Percentiles rank a stretch among this genome's conserved stretches.
These are phyloP conservation scores for Camponotus floridanus DNA, from an alignment of 1,140 invertebrate species.

Conservation along the genomic window DNA sequence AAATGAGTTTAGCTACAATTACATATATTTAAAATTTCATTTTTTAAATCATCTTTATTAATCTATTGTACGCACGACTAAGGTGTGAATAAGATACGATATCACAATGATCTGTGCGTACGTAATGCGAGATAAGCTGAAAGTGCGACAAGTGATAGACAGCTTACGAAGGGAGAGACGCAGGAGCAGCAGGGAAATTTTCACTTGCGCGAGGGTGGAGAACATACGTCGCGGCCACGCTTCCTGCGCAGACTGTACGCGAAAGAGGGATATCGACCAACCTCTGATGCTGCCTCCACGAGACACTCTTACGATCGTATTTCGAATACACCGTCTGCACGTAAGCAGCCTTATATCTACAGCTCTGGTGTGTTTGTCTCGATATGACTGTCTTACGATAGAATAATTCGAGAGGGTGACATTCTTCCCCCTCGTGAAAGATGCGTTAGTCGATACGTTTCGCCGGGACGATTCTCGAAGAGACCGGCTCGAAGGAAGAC, in stretches of 20 bases:
- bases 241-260: constrained; percentile 60
- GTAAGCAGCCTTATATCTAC: constrained; percentile 40
- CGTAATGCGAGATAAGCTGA: constrained; percentile 8
- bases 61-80: neutral
- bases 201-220: constrained; percentile 1
- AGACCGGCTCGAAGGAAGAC: neutral
- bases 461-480: constrained; percentile 1
- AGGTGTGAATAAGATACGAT: neutral
- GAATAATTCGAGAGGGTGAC: constrained; percentile 65
- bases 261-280: constrained; percentile 66
- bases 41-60: neutral
- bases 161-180: neutral
- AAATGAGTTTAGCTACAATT: too few relatives aligned
- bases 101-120: constrained; percentile 3
- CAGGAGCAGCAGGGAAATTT: constrained; percentile 13
- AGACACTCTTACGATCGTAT: constrained; percentile 71
- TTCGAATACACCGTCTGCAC: constrained; percentile 60
- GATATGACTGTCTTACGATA: constrained; percentile 54
- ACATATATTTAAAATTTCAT: too few relatives aligned
- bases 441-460: constrained; percentile 6
- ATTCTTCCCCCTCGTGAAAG: too few relatives aligned
- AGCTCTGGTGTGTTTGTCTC: neutral
- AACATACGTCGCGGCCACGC: neutral
- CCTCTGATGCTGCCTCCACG: constrained; percentile 21
- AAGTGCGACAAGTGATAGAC: constrained; percentile 29